phyloP scores from a whole-genome alignment of 2,888 invertebrate genomes.

The Tipula helvola region DNA sequence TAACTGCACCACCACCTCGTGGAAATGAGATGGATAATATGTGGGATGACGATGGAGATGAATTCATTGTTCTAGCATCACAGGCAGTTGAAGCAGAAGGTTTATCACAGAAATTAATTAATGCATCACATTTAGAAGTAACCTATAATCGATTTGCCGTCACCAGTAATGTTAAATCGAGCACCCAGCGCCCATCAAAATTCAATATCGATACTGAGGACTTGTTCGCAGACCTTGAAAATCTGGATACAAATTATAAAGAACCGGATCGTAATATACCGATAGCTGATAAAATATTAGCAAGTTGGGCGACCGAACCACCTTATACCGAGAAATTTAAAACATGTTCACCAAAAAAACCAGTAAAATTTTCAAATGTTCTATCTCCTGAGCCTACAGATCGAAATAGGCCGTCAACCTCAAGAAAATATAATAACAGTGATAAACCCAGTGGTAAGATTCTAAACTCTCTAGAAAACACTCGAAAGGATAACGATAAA shows the following conservation, averaged over 20 bases:
- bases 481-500: slow-evolving; percentile 15
- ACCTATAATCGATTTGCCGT: neutral
- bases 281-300: neutral
- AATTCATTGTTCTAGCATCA: slow-evolving; percentile 29
- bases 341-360: neutral
- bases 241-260: neutral
- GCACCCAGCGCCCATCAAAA: slow-evolving; percentile 12
- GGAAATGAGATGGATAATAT: slow-evolving; percentile 19
- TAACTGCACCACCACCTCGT: neutral
- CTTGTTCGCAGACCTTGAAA: neutral
- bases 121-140: slow-evolving; percentile 5
- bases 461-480: neutral
- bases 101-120: slow-evolving; percentile 12
- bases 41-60: slow-evolving; percentile 33
- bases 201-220: neutral
- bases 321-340: neutral
- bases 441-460: neutral
- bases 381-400: neutral
- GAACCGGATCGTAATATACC: neutral
- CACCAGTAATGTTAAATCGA: slow-evolving; percentile 7
- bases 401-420: neutral
- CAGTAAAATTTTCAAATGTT: neutral
- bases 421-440: neutral
- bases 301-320: neutral
- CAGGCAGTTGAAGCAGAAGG: slow-evolving; percentile 27